A percentile compares a stretch with the other conserved stretches of the same genome.
phyloP scores from a whole-genome alignment of 2,888 invertebrate species.

The Lepidochitona cinerea region DNA sequence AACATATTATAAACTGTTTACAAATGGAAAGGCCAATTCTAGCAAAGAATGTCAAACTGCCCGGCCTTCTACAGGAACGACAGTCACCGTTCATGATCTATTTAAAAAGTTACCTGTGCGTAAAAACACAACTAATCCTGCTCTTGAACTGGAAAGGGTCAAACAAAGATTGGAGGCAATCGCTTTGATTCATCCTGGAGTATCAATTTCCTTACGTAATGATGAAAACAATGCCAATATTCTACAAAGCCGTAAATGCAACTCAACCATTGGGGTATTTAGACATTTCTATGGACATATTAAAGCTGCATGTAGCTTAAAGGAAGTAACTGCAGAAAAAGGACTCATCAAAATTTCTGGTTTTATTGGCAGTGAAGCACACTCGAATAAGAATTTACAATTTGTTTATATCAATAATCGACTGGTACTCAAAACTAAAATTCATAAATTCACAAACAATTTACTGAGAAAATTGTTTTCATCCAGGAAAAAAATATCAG shows the following conservation, averaged over 20 bases:
- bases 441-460: slow-evolving; percentile 72
- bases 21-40: slow-evolving; percentile 72
- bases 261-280: slow-evolving; percentile 75
- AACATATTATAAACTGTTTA: slow-evolving; percentile 77
- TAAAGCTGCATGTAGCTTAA: slow-evolving; percentile 64
- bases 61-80: slow-evolving; percentile 81
- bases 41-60: slow-evolving; percentile 59
- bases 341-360: slow-evolving; percentile 75
- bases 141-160: slow-evolving; percentile 77
- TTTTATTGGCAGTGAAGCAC: slow-evolving; percentile 74
- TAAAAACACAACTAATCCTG: slow-evolving; percentile 74
- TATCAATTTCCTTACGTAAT: slow-evolving; percentile 80
- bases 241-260: slow-evolving; percentile 76
- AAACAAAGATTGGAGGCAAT: slow-evolving; percentile 76
- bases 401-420: slow-evolving; percentile 80
- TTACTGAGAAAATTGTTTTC: slow-evolving; percentile 63
- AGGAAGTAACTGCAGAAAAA: slow-evolving; percentile 69
- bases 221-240: slow-evolving; percentile 77
- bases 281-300: slow-evolving; percentile 72
- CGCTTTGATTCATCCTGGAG: slow-evolving; percentile 77
- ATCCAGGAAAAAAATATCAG: neutral
- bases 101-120: slow-evolving; percentile 78
- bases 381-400: slow-evolving; percentile 73
- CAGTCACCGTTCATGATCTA: slow-evolving; percentile 80
- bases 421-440: slow-evolving; percentile 73